Evolutionary conservation across 2,888 invertebrate species (phyloP).

Genomic region (Sinohyriopsis cumingii): DNA sequence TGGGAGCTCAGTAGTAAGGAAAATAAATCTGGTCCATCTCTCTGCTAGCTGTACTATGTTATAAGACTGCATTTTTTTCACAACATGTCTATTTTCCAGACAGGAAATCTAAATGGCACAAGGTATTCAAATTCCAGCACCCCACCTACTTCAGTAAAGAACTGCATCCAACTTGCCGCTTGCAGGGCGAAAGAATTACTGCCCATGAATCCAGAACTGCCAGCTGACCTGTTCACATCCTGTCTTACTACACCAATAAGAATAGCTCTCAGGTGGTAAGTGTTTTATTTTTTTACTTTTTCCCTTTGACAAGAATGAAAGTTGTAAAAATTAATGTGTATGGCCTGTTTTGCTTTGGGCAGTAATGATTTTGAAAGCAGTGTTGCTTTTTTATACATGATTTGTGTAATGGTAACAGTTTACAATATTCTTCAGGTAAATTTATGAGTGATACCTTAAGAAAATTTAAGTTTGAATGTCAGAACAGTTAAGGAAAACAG

Average conservation of each 20-base stretch:
- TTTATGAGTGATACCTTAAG: no score
- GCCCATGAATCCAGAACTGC: constrained; percentile 97
- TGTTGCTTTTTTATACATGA: no score
- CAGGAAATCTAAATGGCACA: constrained; percentile 19
- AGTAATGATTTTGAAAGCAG: no score
- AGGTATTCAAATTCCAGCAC: constrained; percentile 14
- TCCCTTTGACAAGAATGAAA: neutral
- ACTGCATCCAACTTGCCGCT: constrained; percentile 97
- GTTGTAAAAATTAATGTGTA: neutral
- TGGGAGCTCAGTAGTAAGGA: no score
- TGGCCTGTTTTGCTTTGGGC: neutral
- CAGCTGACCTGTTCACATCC: constrained; percentile 97
- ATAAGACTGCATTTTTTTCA: no score
- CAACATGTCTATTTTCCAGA: no score
- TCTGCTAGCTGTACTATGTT: no score
- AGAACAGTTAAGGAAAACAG: no score
- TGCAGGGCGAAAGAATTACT: constrained; percentile 94
- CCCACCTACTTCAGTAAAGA: constrained; percentile 77
- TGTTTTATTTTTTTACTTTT: neutral
- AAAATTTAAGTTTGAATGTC: no score
- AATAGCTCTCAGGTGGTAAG: constrained; percentile 91
- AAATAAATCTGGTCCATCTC: no score
- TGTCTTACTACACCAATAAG: constrained; percentile 99
- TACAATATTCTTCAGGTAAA: no score
- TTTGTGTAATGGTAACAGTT: no score